phyloP scores from a whole-genome alignment of 1,140 invertebrate species.

The Tetragonula clypearis region DNA sequence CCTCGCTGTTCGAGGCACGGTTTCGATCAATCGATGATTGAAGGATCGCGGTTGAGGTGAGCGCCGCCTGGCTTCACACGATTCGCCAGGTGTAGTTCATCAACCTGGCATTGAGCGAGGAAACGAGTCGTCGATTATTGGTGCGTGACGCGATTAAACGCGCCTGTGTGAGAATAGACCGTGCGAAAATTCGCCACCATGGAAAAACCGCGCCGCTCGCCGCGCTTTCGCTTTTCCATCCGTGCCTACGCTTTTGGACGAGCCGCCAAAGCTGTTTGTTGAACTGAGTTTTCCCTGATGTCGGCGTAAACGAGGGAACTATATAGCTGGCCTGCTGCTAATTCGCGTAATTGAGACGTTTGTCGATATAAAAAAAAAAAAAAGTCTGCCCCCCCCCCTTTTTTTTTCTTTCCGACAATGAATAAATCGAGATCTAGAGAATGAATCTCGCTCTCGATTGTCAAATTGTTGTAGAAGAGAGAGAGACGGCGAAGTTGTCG shows the following conservation, averaged over 20 bases:
- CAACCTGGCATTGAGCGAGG: not conserved
- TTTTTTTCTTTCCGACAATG: not conserved
- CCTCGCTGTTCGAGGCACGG: not conserved
- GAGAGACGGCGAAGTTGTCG: not conserved
- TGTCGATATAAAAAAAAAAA: not conserved
- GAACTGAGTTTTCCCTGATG: not conserved
- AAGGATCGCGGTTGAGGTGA: not conserved
- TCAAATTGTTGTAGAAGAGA: not conserved
- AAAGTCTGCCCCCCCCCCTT: not conserved
- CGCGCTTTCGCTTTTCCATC: constrained; percentile 18
- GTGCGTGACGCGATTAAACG: constrained; percentile 13
- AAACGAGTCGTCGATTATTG: constrained; percentile 6
- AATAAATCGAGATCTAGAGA: not conserved
- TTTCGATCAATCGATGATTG: not conserved
- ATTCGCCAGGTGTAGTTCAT: not conserved
- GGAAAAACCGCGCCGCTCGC: not conserved
- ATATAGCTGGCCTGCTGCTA: not conserved
- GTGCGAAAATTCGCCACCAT: not conserved
- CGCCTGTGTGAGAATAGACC: not conserved
- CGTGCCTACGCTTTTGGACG: not conserved
- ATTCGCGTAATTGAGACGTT: not conserved
- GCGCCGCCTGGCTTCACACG: too few relatives aligned
- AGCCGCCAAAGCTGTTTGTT: not conserved
- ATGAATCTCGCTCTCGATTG: too few relatives aligned
- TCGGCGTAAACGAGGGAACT: not conserved